Percentiles rank a stretch among this genome's conserved stretches.
Conservation (phyloP, 2,888 invertebrate species). For the Amitus sp. region DNA sequence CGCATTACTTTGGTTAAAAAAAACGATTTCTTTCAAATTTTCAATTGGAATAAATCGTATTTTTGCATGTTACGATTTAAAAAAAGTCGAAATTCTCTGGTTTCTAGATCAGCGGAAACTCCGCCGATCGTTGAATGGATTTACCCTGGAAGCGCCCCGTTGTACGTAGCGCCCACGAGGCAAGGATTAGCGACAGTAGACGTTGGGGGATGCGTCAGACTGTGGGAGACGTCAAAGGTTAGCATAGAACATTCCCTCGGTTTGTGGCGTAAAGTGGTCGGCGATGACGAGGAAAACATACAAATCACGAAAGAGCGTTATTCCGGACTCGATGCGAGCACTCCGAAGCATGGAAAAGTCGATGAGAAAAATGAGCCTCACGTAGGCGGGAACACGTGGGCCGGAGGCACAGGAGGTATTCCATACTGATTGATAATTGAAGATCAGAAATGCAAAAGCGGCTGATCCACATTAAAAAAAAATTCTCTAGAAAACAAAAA, state of each 20-base stretch:
- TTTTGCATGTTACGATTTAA: no score
- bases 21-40: no score
- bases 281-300: slow-evolving; percentile 68
- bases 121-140: slow-evolving; percentile 67
- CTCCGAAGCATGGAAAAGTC: slow-evolving; percentile 92
- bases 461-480: no score
- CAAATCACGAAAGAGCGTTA: slow-evolving; percentile 81
- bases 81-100: no score
- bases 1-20: no score
- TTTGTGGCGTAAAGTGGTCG: slow-evolving; percentile 66
- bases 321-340: slow-evolving; percentile 74
- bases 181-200: slow-evolving; percentile 71
- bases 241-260: slow-evolving; percentile 64
- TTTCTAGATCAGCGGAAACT: slow-evolving; percentile 51
- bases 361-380: slow-evolving; percentile 92
- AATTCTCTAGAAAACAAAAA: no score
- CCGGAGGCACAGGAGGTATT: slow-evolving; percentile 92
- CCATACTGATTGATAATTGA: no score
- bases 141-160: slow-evolving; percentile 62
- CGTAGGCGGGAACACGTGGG: slow-evolving; percentile 97
- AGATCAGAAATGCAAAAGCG: no score
- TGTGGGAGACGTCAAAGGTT: slow-evolving; percentile 68
- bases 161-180: slow-evolving; percentile 64
- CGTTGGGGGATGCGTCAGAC: slow-evolving; percentile 67
- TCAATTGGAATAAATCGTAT: no score